Evolutionary conservation across 2,113 vertebrate species (phyloP).

Genomic region (Myrmophylax atrothorax): DNA sequence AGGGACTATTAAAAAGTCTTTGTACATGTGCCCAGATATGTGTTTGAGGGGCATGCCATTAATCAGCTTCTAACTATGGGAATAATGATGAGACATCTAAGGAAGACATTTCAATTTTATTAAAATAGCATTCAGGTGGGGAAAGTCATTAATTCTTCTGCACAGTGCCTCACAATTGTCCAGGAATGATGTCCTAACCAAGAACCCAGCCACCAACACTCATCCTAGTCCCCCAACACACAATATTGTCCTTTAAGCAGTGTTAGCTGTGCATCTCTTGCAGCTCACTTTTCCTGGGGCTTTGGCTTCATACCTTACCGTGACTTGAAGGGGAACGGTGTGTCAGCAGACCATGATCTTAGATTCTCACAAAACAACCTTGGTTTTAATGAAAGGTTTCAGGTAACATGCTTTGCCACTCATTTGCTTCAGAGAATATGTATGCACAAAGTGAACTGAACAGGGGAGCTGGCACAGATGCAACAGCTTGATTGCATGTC

Average conservation of each 20-base stretch:
- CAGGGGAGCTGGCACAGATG: neutral
- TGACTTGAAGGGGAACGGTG: neutral
- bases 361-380: neutral
- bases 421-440: neutral
- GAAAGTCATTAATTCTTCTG: neutral
- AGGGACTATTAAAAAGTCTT: slow-evolving; percentile 51
- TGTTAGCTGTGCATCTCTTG: neutral
- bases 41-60: slow-evolving; percentile 46
- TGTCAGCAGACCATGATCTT: neutral
- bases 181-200: neutral
- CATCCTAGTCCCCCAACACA: neutral
- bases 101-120: neutral
- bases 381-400: neutral
- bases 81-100: slow-evolving; percentile 40
- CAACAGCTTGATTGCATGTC: neutral
- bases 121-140: slow-evolving; percentile 45
- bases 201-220: neutral
- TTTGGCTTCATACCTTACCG: neutral
- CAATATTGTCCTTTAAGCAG: neutral
- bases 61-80: slow-evolving; percentile 54
- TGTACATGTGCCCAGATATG: slow-evolving; percentile 54
- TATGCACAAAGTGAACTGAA: neutral
- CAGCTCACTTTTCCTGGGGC: neutral
- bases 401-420: neutral
- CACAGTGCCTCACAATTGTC: neutral